Conservation (phyloP, 2,888 invertebrate species). For the Tethea ocularis region DNA sequence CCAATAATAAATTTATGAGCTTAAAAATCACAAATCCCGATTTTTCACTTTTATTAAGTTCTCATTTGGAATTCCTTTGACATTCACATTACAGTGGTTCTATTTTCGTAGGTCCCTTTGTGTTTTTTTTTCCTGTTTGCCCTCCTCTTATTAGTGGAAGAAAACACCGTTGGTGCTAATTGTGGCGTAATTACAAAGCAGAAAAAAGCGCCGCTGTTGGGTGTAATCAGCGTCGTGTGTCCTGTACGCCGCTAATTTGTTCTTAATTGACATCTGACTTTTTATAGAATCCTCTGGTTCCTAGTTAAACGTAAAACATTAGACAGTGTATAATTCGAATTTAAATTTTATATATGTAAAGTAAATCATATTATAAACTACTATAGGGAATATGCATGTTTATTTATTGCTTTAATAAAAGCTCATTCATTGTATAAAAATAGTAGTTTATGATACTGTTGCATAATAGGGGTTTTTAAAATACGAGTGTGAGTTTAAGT, state of each 20-base stretch:
- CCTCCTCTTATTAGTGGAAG: constrained; percentile 1
- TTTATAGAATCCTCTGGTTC: constrained; percentile 2
- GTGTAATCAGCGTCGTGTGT: constrained; percentile 49
- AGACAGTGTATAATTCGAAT: no score
- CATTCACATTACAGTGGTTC: not conserved
- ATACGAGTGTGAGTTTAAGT: no score
- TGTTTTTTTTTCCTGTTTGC: not conserved
- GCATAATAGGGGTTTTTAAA: no score
- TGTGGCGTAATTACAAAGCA: constrained; percentile 37
- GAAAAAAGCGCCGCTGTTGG: constrained; percentile 24
- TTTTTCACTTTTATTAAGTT: not conserved
- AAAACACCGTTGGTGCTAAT: constrained; percentile 24
- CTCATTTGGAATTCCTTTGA: constrained; percentile 6
- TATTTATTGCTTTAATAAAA: no score
- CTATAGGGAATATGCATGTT: no score
- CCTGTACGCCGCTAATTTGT: constrained; percentile 40
- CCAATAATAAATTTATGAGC: not conserved
- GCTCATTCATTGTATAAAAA: no score
- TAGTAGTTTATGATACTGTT: no score
- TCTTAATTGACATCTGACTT: constrained; percentile 48
- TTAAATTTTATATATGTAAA: no score
- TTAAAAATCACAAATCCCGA: not conserved
- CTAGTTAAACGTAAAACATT: not conserved
- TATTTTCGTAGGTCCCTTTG: not conserved
- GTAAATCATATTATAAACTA: no score